Conservation (phyloP, 2,888 invertebrate genomes). For the Monopis laevigella region DNA sequence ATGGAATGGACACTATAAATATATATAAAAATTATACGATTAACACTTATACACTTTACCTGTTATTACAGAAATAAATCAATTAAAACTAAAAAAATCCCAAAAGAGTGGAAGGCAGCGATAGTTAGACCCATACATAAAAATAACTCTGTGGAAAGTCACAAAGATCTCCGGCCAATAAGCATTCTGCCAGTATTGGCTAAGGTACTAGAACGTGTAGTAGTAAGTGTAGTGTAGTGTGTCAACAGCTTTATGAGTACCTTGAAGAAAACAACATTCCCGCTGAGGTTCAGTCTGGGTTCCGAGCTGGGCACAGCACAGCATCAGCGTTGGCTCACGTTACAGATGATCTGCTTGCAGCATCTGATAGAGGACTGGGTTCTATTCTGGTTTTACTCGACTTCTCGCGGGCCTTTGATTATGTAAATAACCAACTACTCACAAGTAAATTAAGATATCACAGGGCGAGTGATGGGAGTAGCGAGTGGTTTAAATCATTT, state of each 20-base stretch:
- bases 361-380: slow-evolving; percentile 16
- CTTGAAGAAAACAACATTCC: slow-evolving; percentile 16
- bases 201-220: slow-evolving; percentile 21
- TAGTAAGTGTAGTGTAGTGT: slow-evolving; percentile 16
- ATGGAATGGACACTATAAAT: not conserved
- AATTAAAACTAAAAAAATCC: slow-evolving; percentile 8
- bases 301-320: slow-evolving; percentile 17
- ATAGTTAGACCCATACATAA: slow-evolving; percentile 20
- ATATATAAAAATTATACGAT: not conserved
- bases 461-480: not conserved
- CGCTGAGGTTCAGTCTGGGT: slow-evolving; percentile 18
- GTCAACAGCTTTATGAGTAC: slow-evolving; percentile 15
- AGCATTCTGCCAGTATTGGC: slow-evolving; percentile 18
- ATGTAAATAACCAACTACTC: slow-evolving; percentile 17
- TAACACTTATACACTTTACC: too few species aligned
- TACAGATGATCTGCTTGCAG: slow-evolving; percentile 18
- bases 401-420: slow-evolving; percentile 23
- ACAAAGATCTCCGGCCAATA: slow-evolving; percentile 20
- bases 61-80: too few species aligned
- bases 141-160: slow-evolving; percentile 10
- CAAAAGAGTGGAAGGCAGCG: slow-evolving; percentile 19
- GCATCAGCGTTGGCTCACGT: slow-evolving; percentile 20
- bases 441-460: slow-evolving; percentile 15
- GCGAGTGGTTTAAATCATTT: not conserved
- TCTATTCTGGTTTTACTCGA: slow-evolving; percentile 20